A percentile compares a stretch with the other conserved stretches of the same genome.
phyloP scores from a whole-genome alignment of 2,113 vertebrate genomes.

The Pitta sordida region DNA sequence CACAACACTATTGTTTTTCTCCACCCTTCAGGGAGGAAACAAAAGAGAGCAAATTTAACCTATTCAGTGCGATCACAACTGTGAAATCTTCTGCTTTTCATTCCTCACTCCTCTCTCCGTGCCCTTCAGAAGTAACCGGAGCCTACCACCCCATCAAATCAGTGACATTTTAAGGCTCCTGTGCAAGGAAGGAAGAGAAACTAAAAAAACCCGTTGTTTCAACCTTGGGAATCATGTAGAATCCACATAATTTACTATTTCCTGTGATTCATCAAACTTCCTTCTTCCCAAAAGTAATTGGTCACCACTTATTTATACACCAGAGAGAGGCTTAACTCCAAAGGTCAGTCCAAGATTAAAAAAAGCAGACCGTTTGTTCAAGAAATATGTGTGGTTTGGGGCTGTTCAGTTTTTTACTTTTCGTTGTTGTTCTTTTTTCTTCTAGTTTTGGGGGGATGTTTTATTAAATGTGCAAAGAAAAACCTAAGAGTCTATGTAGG shows the following conservation, averaged over 20 bases:
- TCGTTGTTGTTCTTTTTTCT: not conserved
- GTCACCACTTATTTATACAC: slow-evolving; percentile 61
- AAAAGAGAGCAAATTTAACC: slow-evolving; percentile 8
- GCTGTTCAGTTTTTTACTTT: not conserved
- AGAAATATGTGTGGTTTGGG: not conserved
- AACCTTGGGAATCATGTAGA: slow-evolving; percentile 65
- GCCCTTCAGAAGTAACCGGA: slow-evolving; percentile 56
- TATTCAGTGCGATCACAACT: not conserved
- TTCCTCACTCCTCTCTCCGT: not conserved
- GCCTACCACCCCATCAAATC: slow-evolving; percentile 14
- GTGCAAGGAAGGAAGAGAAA: not conserved
- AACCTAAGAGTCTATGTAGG: not conserved
- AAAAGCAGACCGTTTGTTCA: slow-evolving; percentile 13
- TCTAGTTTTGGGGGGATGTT: not conserved
- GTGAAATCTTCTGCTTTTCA: slow-evolving; percentile 20
- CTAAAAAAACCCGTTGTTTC: not conserved
- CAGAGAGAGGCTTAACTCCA: slow-evolving; percentile 23
- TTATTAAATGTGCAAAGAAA: not conserved
- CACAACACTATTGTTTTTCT: not conserved
- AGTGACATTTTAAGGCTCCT: slow-evolving; percentile 15
- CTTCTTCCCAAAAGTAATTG: slow-evolving; percentile 68
- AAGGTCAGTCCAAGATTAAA: slow-evolving; percentile 42
- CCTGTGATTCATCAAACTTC: slow-evolving; percentile 75
- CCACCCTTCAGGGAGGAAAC: slow-evolving; percentile 5
- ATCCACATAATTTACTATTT: slow-evolving; percentile 76